Conservation (phyloP, 2,888 invertebrate species). For the Dascillus cervinus region DNA sequence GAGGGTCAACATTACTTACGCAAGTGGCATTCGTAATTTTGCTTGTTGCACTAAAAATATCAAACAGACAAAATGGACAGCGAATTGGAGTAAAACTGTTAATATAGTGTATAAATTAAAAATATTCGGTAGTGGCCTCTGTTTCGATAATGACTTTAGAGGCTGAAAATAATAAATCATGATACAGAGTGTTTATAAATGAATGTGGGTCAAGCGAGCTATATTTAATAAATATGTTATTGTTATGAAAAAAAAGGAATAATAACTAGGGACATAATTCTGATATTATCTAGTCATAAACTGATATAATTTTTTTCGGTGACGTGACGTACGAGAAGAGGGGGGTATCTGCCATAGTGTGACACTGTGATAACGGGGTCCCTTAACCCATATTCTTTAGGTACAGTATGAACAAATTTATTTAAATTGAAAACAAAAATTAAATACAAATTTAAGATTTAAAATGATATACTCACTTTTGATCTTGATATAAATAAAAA, state of each 20-base stretch:
- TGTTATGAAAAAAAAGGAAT: constrained; percentile 1
- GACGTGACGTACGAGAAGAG: too few species aligned
- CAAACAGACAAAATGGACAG: constrained; percentile 87
- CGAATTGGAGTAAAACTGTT: constrained; percentile 91
- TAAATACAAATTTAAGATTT: constrained; percentile 3
- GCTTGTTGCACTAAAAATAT: constrained; percentile 84
- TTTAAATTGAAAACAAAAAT: too few species aligned
- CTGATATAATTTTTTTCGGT: too few species aligned
- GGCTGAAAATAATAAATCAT: constrained; percentile 55
- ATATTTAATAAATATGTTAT: constrained; percentile 1
- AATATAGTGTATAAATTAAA: constrained; percentile 96
- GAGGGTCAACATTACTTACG: constrained; percentile 44
- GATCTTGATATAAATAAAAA: constrained; percentile 98
- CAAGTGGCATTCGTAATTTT: constrained; percentile 59
- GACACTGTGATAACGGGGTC: too few species aligned
- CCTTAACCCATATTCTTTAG: too few species aligned
- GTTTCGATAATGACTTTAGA: constrained; percentile 82
- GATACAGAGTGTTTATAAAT: too few species aligned
- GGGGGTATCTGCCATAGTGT: too few species aligned
- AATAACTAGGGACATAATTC: too few species aligned
- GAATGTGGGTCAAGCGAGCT: neutral
- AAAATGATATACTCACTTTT: constrained; percentile 55
- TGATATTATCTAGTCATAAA: too few species aligned
- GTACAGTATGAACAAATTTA: too few species aligned
- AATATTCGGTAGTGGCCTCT: constrained; percentile 94